A percentile compares a stretch with the other conserved stretches of the same genome.
Evolutionary conservation across 2,888 invertebrate species (phyloP).

Genomic region (Dexiosoma caninum): DNA sequence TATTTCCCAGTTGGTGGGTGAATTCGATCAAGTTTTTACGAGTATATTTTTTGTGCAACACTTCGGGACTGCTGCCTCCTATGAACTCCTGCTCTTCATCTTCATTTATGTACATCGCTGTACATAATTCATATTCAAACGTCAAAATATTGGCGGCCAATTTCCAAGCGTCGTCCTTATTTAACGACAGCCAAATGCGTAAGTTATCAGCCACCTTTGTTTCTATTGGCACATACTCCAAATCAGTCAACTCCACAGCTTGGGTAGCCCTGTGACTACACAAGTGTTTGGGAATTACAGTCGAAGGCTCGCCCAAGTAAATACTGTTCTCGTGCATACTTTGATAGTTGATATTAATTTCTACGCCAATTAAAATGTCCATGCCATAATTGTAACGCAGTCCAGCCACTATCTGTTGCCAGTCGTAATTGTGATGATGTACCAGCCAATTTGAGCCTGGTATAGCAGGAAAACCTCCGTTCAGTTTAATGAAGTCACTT

Average conservation of each 20-base stretch:
- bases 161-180: constrained; percentile 65
- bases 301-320: constrained; percentile 71
- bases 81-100: constrained; percentile 45
- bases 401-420: constrained; percentile 69
- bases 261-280: constrained; percentile 65
- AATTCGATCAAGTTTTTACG: constrained; percentile 69
- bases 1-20: constrained; percentile 63
- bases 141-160: constrained; percentile 71
- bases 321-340: constrained; percentile 71
- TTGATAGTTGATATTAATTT: constrained; percentile 70
- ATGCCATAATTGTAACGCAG: constrained; percentile 70
- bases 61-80: constrained; percentile 51
- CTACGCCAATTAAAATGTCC: constrained; percentile 73
- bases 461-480: constrained; percentile 74
- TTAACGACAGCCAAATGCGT: constrained; percentile 71
- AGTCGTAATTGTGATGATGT: constrained; percentile 71
- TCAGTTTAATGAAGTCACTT: constrained; percentile 69
- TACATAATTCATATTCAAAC: constrained; percentile 72
- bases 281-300: constrained; percentile 69
- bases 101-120: constrained; percentile 64
- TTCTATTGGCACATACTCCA: constrained; percentile 67
- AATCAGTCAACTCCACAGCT: constrained; percentile 65
- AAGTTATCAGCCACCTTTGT: constrained; percentile 69
- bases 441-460: constrained; percentile 72
- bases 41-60: constrained; percentile 66